Evolutionary conservation across 2,888 invertebrate species (phyloP).

Genomic region (Cremastinae sp.): DNA sequence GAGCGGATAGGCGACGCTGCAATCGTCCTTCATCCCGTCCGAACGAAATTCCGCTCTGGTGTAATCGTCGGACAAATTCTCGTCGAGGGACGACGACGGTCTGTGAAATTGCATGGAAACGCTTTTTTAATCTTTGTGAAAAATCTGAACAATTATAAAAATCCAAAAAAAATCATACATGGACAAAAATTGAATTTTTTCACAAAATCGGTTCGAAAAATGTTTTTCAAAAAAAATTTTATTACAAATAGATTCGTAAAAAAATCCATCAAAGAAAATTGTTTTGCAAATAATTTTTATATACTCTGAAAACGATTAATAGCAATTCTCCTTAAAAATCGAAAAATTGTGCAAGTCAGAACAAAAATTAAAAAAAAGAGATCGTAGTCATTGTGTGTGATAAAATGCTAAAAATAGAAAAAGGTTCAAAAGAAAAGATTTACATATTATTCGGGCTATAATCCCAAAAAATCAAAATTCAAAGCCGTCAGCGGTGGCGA

Average conservation of each 20-base stretch:
- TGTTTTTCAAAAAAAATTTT: too few relatives aligned
- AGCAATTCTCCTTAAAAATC: constrained; percentile 26
- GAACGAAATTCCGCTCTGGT: constrained; percentile 63
- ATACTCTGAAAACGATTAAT: constrained; percentile 18
- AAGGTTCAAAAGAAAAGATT: too few relatives aligned
- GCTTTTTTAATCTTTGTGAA: neutral
- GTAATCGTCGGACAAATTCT: constrained; percentile 69
- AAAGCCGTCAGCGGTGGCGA: neutral
- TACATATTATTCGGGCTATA: too few relatives aligned
- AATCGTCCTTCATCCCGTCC: constrained; percentile 60
- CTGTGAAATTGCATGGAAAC: constrained; percentile 63
- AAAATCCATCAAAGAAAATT: too few relatives aligned
- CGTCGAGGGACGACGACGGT: constrained; percentile 70
- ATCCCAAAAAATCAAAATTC: too few relatives aligned
- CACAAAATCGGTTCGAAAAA: too few relatives aligned
- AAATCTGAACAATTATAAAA: neutral
- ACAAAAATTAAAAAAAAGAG: too few relatives aligned
- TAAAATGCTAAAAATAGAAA: too few relatives aligned
- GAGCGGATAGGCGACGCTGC: constrained; percentile 66
- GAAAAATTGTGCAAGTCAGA: constrained; percentile 35
- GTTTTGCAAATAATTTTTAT: neutral
- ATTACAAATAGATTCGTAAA: too few relatives aligned
- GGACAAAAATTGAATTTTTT: neutral
- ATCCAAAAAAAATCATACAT: neutral
- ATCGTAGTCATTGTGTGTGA: neutral